Evolutionary conservation across 2,888 invertebrate species (phyloP), one percentile per base, ranked within the genome.

Genomic region (Epinotia brunnichana): DNA sequence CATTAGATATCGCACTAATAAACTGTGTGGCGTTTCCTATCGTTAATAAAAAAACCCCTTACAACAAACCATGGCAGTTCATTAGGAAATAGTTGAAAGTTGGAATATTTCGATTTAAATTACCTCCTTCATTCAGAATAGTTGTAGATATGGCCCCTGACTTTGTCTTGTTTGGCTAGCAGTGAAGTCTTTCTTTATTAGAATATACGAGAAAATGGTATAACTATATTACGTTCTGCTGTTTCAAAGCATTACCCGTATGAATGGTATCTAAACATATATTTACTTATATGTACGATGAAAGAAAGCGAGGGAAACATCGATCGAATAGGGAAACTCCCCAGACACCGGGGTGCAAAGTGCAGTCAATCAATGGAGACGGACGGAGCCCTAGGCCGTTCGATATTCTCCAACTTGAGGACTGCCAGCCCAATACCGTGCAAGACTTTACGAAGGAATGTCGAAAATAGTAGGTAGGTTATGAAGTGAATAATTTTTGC

Each of bases 291-390:
- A 19, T 48, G 19, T 72, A 53, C 39, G 17, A 24, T 24, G 24
- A 57, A 70, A 67, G 64, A 71, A 77, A 73, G 74, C 77, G 84
- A 85, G 88, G 89, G 89, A 85, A 84, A 74, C 77, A 90, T 91
- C 90, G 90, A 90, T 90, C 84, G 82, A 78, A 79, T 76, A 79
- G 81, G 79, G 79, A 80, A 75, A 74, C 78, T 77, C 85, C 82
- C 84, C 81, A 77, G 78, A 80, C 56, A 75, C 76, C 74, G 75
- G 77, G 76, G 77, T 77, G 76, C 78, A 79, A 77, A 81, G 80
- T 79, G 82, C 79, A 82, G 75, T 81, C 78, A 81, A 81, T 83
- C 84, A 86, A 87, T 85, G 87, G 83, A 84, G 79, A 78, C 79
- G 77, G 74, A 62, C 62, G 44, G 44, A 21, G 59, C 7, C 24